These are phyloP conservation scores for Coboldia fuscipes DNA, from an alignment of 1,140 invertebrate genomes.

Conservation along the genomic window DNA sequence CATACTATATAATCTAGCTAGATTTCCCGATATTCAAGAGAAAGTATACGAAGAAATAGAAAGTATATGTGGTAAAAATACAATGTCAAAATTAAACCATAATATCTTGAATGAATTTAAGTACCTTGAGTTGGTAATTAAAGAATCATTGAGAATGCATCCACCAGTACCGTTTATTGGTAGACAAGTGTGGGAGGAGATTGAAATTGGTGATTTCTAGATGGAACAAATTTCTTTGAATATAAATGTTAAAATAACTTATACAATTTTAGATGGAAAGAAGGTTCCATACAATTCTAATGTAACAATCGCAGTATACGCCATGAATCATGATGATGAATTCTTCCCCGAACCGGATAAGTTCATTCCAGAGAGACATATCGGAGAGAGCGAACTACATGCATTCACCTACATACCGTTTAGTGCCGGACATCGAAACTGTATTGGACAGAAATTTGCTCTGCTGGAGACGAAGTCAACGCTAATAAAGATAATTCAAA, in stretches of 20 bases:
- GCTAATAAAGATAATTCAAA: constrained; percentile 15
- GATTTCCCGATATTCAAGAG: constrained; percentile 17
- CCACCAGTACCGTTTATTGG: constrained; percentile 44
- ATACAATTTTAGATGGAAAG: too few species aligned
- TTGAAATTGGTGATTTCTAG: too few species aligned
- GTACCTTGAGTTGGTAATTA: constrained; percentile 40
- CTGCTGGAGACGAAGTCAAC: constrained; percentile 19
- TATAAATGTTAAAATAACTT: too few species aligned
- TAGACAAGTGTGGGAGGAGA: too few species aligned
- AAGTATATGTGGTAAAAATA: too few species aligned
- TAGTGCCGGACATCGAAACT: constrained; percentile 51
- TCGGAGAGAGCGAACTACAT: constrained; percentile 29
- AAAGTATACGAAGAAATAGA: too few species aligned
- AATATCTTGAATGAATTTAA: too few species aligned
- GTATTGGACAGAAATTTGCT: constrained; percentile 33
- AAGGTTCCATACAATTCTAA: too few species aligned
- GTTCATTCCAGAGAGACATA: constrained; percentile 43
- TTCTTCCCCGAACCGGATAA: constrained; percentile 40
- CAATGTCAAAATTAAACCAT: too few species aligned
- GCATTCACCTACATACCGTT: constrained; percentile 44
- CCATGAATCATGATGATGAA: too few species aligned
- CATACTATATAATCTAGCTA: constrained; percentile 13
- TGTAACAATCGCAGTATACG: too few species aligned
- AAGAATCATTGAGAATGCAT: constrained; percentile 34
- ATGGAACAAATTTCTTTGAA: too few species aligned